Evolutionary conservation across 2,797 vertebrate species (phyloP), one percentile per base, ranked within the genome.

Genomic region (Varecia variegata): DNA sequence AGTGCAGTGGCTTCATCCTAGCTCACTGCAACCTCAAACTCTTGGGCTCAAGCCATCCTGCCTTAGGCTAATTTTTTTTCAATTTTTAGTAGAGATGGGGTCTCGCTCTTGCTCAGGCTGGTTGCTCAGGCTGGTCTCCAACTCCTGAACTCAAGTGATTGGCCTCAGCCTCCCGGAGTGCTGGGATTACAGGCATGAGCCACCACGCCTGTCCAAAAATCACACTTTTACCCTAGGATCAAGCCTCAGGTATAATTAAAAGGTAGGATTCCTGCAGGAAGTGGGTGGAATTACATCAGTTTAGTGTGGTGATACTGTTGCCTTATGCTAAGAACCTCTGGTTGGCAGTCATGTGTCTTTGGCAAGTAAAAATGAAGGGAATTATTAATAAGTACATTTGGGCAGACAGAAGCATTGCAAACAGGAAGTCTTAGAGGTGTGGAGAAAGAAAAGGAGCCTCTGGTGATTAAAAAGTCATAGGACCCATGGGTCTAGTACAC

Each of bases 331-430:
- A 76, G 50, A 83, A 81, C 74, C 45, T 93, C 91, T 77, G 54
- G n/a, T 45, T 82, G 68, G 52, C 82, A 87, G 40, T 88, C 88
- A 73, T 6, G 20, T 76, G 70, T n/a, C 68, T 95, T 92, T 82
- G 47, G 7, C 62, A 90, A 90, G 80, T 92, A 62, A 95, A 95
- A 92, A 79, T 79, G 40, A 96, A 30, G 43, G 76, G 70, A 86
- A 50, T 60, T 56, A 27, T 25, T 73, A 87, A 21, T 45, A 67
- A 88, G 68, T 88, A 74, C n/a, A 68, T 67, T 86, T 86, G 62
- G 40, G 45, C 90, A 90, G 79, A 97, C 62, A 65, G 56, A 91
- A 95, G 67, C 54, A 74, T 65, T 85, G 38, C 40, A 43, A 27
- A 68, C 58, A 14, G 58, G 43, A 87, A 86, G 38, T 67, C 60